Percentiles rank a stretch among this genome's conserved stretches.
These are phyloP conservation scores for Sebastes flavidus DNA, from an alignment of 2,797 vertebrate species.

Conservation along the genomic window DNA sequence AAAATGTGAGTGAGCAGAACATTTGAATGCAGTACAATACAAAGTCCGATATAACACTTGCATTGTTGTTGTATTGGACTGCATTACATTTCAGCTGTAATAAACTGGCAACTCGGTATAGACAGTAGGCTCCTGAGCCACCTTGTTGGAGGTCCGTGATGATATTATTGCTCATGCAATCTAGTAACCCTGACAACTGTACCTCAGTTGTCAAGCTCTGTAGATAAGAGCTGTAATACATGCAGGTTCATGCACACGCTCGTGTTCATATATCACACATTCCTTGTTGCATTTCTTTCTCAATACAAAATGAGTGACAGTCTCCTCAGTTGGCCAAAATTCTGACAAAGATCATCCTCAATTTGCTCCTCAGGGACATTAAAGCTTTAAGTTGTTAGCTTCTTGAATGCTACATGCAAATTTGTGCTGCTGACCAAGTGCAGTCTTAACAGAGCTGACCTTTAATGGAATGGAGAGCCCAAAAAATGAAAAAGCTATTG, in stretches of 20 bases:
- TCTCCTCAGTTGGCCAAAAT: neutral
- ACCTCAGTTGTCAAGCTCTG: fast-evolving
- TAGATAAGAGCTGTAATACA: neutral
- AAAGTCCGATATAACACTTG: too few relatives aligned
- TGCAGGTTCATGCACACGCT: too few relatives aligned
- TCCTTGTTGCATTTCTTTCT: neutral
- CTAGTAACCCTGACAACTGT: neutral
- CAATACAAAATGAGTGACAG: neutral
- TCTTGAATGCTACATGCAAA: neutral
- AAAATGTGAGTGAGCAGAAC: too few relatives aligned
- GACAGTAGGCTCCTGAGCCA: too few relatives aligned
- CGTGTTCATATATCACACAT: neutral
- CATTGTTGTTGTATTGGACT: too few relatives aligned
- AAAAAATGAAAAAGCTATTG: neutral
- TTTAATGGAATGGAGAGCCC: neutral
- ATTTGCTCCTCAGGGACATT: neutral
- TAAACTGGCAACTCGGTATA: too few relatives aligned
- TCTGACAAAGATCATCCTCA: neutral
- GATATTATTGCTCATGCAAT: neutral
- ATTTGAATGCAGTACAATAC: too few relatives aligned
- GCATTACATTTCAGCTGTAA: too few relatives aligned
- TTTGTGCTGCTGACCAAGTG: neutral
- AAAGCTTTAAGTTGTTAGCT: neutral
- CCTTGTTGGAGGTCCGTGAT: neutral
- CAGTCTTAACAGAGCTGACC: neutral